Evolutionary conservation across 2,888 invertebrate genomes (phyloP), one percentile per base, ranked within the genome.

Genomic region (Altica lythri): DNA sequence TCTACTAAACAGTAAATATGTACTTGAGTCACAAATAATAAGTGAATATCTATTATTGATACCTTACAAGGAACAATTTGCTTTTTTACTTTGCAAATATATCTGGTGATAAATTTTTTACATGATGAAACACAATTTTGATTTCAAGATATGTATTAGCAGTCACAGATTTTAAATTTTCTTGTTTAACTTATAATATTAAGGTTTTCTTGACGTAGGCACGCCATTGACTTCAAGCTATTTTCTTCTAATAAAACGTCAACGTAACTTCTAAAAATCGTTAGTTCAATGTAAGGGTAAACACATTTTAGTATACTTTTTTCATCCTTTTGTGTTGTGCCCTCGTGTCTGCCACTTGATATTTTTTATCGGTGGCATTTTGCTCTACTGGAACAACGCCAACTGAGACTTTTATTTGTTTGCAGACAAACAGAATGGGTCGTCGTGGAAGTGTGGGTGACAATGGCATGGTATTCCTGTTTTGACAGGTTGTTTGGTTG

Each of bases 381-480:
- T 43, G 5, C 47, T 35, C 47, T 53, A 44, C 57, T 68, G 67
- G 68, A 67, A 63, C 65, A 65, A 63, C 65, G 68, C 68, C 68
- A 68, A 57, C 55, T 55, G 49, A 50, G 63, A 66, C 64, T 68
- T 67, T 65, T 66, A 63, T 64, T 65, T 60, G 53, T 60, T 64
- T 62, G 59, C 22, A 54, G 49, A 48, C 48, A 40, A 48, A 48
- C 48, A 48, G 14, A 30, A 51, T 47, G 51, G 54, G 52, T 58
- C 25, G 54, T 60, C 18, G 37, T 45, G 37, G 48, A 49, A 49
- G 52, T 57, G 53, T 38, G 40, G 45, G 45, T 40, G 46, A 50
- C 48, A 46, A 57, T 48, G 37, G 45, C 53, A 50, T 46, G 49
- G 19, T 30, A 40, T 40, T 47, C 40, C 32, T 50, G 25, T 46